Base-by-base conservation (phyloP, 1,140 invertebrate species). In the Mamestra configurata region DNA sequence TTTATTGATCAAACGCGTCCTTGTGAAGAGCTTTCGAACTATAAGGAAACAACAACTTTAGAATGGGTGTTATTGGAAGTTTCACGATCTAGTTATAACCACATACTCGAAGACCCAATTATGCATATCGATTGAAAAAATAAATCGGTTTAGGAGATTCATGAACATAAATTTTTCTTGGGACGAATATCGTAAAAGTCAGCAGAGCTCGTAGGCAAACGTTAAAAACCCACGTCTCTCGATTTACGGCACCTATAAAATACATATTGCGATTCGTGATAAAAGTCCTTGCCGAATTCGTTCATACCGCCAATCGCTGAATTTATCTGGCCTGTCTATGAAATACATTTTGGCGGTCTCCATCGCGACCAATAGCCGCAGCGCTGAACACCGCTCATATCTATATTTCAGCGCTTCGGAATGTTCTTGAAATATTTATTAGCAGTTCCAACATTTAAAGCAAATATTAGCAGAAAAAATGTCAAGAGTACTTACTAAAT, bases 251-350 rank as follows among this genome's bases (percentile, higher is more conserved):
- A 76, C 86, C 91, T 90, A 95, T 95, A 95, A 95, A 95, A 93
- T 95, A 95, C 92, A 94, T 95, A 94, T 95, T 94, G 92, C 90
- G 89, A 94, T 92, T 91, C 90, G 86, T 89, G 92, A 95, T 95
- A 94, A 92, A 94, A 92, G 87, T 90, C 86, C 88, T 86, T 80
- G 82, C 85, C 88, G 87, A 92, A 90, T 91, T 90, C 86, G 82
- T 84, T 86, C 86, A 86, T 90, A 88, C 89, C 86, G 86, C 86
- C 87, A 89, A 90, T 88, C 86, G 87, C 75, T 51, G 82, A 88
- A 90, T 91, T 92, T 90, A 89, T 91, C 85, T 86, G 75, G 27
- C 64, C 40, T 55, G 55, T 55, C 73, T 59, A 49, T 80, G 61
- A 61, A 76, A 70, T 57, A 57, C 49, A 57, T 80, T 57, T 70